Conservation (phyloP, 2,888 invertebrate species). For the Oligia strigilis region DNA sequence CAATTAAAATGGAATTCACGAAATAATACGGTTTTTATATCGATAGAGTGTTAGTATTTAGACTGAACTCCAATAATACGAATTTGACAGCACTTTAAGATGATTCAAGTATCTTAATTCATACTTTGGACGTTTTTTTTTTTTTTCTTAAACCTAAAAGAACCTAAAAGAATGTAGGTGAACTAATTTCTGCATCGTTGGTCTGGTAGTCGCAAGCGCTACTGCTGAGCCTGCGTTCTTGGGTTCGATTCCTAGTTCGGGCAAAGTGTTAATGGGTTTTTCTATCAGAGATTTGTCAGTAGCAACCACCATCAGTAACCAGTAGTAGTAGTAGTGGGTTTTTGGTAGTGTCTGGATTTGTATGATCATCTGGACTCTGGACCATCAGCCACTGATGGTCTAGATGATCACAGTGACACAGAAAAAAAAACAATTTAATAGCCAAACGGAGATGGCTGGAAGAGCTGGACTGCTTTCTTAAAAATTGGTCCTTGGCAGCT, state of each 20-base stretch:
- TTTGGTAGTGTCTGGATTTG: no score
- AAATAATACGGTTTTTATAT: conserved; percentile 33
- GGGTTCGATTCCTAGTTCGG: no score
- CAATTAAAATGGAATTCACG: conserved; percentile 55
- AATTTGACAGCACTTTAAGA: neutral
- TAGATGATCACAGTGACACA: neutral
- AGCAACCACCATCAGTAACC: neutral
- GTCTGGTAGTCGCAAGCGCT: neutral
- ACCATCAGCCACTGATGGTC: neutral
- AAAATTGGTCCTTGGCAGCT: no score
- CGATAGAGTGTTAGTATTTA: conserved; percentile 22
- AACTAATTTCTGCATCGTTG: neutral
- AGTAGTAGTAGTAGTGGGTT: no score
- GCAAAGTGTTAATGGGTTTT: neutral
- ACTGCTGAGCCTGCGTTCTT: neutral
- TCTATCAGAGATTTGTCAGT: neutral
- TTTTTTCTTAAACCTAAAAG: neutral
- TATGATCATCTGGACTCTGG: no score
- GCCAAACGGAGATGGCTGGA: no score
- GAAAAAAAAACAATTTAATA: no score
- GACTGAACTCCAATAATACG: conserved; percentile 2
- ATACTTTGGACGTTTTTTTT: neutral
- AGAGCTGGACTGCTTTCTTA: no score
- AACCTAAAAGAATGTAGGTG: neutral
- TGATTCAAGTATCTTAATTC: neutral